phyloP scores from a whole-genome alignment of 2,797 vertebrate genomes.

The Hozukius guyotensis region DNA sequence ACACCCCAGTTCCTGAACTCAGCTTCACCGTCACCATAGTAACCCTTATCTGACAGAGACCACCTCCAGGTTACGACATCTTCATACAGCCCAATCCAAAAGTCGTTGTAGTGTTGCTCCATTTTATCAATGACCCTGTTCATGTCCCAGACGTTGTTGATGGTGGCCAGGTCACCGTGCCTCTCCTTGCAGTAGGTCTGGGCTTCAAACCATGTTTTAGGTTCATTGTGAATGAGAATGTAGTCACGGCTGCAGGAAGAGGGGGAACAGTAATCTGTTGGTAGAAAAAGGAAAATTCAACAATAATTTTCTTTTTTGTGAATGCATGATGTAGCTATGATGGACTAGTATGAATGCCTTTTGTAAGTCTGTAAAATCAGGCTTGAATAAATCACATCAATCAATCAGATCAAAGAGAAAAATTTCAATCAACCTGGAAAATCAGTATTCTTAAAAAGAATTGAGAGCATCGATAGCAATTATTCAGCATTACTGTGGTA shows the following conservation, averaged over 20 bases:
- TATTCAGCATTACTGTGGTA: not conserved
- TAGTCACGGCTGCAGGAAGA: not conserved
- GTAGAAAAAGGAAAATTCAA: not conserved
- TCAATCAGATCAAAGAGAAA: not conserved
- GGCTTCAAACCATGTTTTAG: conserved; percentile 19
- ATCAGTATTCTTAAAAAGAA: not conserved
- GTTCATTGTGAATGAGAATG: not conserved
- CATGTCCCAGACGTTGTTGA: not conserved
- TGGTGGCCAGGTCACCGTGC: conserved; percentile 17
- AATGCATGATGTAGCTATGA: not conserved
- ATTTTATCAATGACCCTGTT: not conserved
- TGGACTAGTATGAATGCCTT: not conserved
- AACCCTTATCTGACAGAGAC: not conserved
- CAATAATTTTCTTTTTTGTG: not conserved
- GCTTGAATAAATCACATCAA: not conserved
- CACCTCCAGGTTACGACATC: not conserved
- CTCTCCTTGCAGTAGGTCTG: conserved; percentile 16
- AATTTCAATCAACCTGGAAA: not conserved
- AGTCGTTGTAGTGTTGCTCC: not conserved
- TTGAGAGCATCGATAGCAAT: not conserved
- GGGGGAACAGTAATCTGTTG: not conserved
- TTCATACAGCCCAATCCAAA: conserved; percentile 40
- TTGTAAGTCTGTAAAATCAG: not conserved
- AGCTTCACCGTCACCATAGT: not conserved
- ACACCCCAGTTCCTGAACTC: conserved; percentile 17